These are phyloP conservation scores for Lacerta agilis DNA, from an alignment of 2,797 vertebrate species.

Conservation along the genomic window DNA sequence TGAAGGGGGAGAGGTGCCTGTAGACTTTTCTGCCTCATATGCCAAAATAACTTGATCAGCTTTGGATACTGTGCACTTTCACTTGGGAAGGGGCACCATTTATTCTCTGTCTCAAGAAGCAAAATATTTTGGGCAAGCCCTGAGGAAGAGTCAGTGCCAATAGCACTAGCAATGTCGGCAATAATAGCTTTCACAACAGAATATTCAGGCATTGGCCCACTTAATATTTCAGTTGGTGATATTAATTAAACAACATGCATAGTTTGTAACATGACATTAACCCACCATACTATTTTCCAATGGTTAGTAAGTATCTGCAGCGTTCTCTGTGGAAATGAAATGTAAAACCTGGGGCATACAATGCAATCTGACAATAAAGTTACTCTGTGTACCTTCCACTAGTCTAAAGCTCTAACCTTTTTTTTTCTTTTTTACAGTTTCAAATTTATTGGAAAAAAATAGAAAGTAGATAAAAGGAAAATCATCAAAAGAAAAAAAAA, in stretches of 20 bases:
- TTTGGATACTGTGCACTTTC: too few relatives aligned
- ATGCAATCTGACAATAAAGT: not conserved
- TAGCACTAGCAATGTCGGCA: not conserved
- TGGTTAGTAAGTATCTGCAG: not conserved
- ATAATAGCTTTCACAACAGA: not conserved
- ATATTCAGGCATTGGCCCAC: not conserved
- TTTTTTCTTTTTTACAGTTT: too few relatives aligned
- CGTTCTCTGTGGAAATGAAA: not conserved
- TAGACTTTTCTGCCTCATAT: too few relatives aligned
- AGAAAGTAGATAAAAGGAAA: too few relatives aligned
- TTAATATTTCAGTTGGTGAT: not conserved
- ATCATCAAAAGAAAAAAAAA: too few relatives aligned
- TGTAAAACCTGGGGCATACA: not conserved
- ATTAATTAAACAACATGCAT: not conserved
- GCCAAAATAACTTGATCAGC: too few relatives aligned
- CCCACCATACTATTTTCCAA: not conserved
- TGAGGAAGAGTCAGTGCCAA: not conserved
- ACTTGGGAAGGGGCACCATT: too few relatives aligned
- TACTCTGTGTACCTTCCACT: not conserved
- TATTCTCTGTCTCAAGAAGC: too few relatives aligned
- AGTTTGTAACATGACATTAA: not conserved
- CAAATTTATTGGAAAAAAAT: too few relatives aligned
- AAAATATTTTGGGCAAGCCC: too few relatives aligned
- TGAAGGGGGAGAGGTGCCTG: too few relatives aligned
- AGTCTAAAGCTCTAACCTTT: too few relatives aligned